phyloP scores from a whole-genome alignment of 2,888 invertebrate genomes.

The Trichogramma dendrolimi region DNA sequence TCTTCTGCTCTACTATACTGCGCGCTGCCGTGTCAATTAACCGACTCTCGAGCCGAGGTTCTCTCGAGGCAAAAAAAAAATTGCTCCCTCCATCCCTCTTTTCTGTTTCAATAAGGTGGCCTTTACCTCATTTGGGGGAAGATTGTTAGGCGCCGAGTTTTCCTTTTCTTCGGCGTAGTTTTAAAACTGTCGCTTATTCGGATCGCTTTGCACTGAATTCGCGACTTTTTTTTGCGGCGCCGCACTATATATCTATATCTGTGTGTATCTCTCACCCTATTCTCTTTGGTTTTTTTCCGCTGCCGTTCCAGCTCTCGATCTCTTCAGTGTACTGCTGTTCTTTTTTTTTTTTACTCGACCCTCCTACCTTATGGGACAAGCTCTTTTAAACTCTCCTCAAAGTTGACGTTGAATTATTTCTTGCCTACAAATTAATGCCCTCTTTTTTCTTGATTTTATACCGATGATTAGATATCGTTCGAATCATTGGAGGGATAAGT shows the following conservation, averaged over 20 bases:
- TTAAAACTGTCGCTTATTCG: slow-evolving; percentile 46
- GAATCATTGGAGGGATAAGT: not conserved
- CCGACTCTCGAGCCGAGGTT: slow-evolving; percentile 43
- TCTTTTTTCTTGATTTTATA: no score
- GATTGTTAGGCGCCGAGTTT: slow-evolving; percentile 45
- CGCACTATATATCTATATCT: no score
- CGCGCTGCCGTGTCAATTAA: slow-evolving; percentile 50
- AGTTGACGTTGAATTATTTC: slow-evolving; percentile 19
- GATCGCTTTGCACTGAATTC: slow-evolving; percentile 49
- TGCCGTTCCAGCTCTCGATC: not conserved
- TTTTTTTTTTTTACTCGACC: not conserved
- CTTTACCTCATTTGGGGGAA: slow-evolving; percentile 52
- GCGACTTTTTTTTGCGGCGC: slow-evolving; percentile 30
- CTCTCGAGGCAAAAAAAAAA: slow-evolving; percentile 40
- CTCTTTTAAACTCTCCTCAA: not conserved
- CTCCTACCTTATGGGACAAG: slow-evolving; percentile 8
- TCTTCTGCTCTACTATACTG: slow-evolving; percentile 17
- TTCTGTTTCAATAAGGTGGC: slow-evolving; percentile 52
- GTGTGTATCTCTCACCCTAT: not conserved
- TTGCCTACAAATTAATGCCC: slow-evolving; percentile 1
- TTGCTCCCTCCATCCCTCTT: slow-evolving; percentile 47
- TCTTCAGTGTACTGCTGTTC: not conserved
- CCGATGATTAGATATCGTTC: not conserved
- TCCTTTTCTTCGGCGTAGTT: slow-evolving; percentile 36
- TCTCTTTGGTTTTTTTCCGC: not conserved